Conservation (phyloP, 2,113 vertebrate genomes). For the Coracopsis vasa region DNA sequence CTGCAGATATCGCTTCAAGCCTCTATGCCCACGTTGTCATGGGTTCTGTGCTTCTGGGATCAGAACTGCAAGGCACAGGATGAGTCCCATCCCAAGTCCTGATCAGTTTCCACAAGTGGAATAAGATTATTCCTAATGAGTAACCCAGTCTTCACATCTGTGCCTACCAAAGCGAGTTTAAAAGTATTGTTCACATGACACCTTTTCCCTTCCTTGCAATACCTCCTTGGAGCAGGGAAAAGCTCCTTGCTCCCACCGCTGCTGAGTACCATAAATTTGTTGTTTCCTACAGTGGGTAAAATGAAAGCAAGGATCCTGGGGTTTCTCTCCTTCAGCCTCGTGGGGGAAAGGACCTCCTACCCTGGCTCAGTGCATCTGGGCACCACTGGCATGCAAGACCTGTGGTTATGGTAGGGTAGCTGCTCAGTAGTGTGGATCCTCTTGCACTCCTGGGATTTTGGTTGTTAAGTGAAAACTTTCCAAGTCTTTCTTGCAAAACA, state of each 20-base stretch:
- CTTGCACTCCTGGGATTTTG: neutral
- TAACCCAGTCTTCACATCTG: neutral
- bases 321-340: neutral
- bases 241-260: neutral
- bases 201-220: neutral
- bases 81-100: neutral
- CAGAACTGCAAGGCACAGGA: neutral
- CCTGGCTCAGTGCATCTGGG: neutral
- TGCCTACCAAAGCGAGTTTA: neutral
- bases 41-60: neutral
- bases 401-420: rapidly evolving
- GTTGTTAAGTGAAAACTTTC: neutral
- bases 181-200: neutral
- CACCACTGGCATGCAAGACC: rapidly evolving
- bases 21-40: neutral
- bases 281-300: neutral
- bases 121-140: neutral
- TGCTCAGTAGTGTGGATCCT: neutral
- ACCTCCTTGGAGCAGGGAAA: neutral
- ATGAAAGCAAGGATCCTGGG: neutral
- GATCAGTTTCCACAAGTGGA: neutral
- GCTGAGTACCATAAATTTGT: neutral
- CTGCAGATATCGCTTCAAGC: neutral
- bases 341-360: neutral
- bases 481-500: neutral